Base-by-base conservation (phyloP, 2,113 vertebrate genomes). In the Polypterus senegalus region DNA sequence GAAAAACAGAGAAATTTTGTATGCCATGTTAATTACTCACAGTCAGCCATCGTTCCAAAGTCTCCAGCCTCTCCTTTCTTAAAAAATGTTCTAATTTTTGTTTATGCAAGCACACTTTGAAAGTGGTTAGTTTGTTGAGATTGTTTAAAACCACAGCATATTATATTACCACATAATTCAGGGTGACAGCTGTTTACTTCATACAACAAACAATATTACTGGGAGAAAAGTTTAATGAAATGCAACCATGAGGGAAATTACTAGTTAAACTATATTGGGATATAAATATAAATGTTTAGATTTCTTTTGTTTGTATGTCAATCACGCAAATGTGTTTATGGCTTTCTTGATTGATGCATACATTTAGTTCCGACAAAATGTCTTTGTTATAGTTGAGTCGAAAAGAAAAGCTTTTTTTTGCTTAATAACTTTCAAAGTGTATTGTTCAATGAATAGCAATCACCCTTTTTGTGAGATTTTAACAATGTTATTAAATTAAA, bases 251-350 rank as follows among this genome's bases (percentile, higher is more conserved):
- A 62, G 70, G 69, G 68, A 76, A 73, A 70, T 63, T 67, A 71
- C 58, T 63, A 61, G 65, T 71, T 67, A 67, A 63, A 59, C 65
- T 65, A 63, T 55, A 65, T 58, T 44, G 27, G 62, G 49, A 68
- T 62, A 60, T 49, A 63, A 65, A 71, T 68, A 64, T 66, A 70
- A 71, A 73, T 68, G 69, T 66, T 65, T 67, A 54, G 61, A 62
- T 5, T 61, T 58, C 27, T 27, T 27, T 27, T 27, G 27, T 27
- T 27, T 27, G 27, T 27, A 27, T 27, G 27, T 27, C 27, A 27
- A 27, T 27, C 27, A 27, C 27, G 27, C 27, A 55, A 55, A 55
- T 52, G 47, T 66, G 57, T 62, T 60, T 27, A 58, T 61, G 62
- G 67, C 62, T 58, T 27, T 6, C 9, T 55, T 27, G 2, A 55